Evolutionary conservation across 2,113 vertebrate genomes (phyloP), one percentile per base, ranked within the genome.

Genomic region (Esox niger): DNA sequence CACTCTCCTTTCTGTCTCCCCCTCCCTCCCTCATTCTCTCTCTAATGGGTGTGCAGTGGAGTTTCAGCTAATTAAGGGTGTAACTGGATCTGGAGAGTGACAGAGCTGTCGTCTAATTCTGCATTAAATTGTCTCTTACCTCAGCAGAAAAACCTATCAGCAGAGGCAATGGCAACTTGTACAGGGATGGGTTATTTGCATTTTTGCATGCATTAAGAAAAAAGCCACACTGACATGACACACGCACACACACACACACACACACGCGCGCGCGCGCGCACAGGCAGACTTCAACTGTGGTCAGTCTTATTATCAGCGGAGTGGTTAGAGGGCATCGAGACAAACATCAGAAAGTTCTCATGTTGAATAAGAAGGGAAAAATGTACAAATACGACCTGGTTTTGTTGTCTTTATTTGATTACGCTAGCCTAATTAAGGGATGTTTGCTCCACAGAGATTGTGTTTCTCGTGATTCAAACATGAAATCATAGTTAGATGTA

Each of bases 41-140:
- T 88, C 86, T 93, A 93, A 93, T 92, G 90, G 91, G 84, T 85
- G 83, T 85, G 90, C 88, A 88, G 87, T 92, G 92, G 91, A 93
- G 93, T 93, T 93, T 92, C 91, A 93, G 86, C 90, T 94, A 93
- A 94, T 94, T 93, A 94, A 89, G 88, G 89, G 93, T 94, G 91
- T 92, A 94, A 95, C 94, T 93, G 92, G 91, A 92, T 91, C 91
- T 86, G 74, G 89, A 89, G 81, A 88, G 86, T 89, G 85, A 84
- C 80, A 86, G 82, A 85, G 79, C 72, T 90, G 89, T 87, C 90
- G 90, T 93, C 90, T 92, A 93, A 88, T 90, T 94, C 91, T 92
- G 91, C 90, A 93, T 88, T 94, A 92, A 94, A 94, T 91, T 91
- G 90, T 92, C 89, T 91, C 90, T 92, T 91, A 93, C 89, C 90